phyloP scores from a whole-genome alignment of 2,797 vertebrate species.

The Leuciscus waleckii region DNA sequence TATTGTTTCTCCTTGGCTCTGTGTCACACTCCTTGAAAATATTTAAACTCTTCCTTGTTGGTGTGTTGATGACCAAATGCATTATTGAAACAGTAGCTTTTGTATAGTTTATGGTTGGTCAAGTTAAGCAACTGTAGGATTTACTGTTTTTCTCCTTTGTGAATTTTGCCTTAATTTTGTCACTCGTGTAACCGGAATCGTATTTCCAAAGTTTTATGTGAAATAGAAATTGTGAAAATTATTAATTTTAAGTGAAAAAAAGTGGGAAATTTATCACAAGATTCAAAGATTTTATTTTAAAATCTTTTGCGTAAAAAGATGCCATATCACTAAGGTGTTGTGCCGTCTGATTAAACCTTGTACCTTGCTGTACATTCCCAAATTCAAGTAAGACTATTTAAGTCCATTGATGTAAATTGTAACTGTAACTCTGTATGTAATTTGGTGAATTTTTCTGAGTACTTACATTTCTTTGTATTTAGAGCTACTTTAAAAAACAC shows the following conservation, averaged over 20 bases:
- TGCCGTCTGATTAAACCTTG: constrained; percentile 11
- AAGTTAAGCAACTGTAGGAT: constrained; percentile 58
- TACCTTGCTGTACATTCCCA: background rate
- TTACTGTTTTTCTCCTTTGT: constrained; percentile 52
- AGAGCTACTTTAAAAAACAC: constrained; percentile 34
- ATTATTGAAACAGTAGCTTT: constrained; percentile 45
- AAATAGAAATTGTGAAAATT: background rate
- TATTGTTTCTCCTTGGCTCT: constrained; percentile 4
- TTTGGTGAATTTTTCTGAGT: constrained; percentile 16
- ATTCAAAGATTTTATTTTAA: constrained; percentile 13
- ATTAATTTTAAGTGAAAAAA: background rate
- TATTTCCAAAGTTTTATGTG: background rate
- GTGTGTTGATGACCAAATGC: constrained; percentile 46
- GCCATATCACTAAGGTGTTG: constrained; percentile 3
- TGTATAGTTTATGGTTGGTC: constrained; percentile 24
- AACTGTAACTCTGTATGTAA: background rate
- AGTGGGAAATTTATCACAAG: background rate
- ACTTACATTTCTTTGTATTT: constrained; percentile 14
- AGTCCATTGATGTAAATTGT: constrained; percentile 11
- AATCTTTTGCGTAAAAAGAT: background rate
- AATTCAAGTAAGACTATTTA: constrained; percentile 15
- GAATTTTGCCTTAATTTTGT: constrained; percentile 71
- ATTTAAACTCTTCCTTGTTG: background rate
- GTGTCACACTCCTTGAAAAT: constrained; percentile 8
- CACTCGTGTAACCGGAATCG: constrained; percentile 7